Conservation (phyloP, 2,797 vertebrate genomes). For the Lateolabrax maculatus region DNA sequence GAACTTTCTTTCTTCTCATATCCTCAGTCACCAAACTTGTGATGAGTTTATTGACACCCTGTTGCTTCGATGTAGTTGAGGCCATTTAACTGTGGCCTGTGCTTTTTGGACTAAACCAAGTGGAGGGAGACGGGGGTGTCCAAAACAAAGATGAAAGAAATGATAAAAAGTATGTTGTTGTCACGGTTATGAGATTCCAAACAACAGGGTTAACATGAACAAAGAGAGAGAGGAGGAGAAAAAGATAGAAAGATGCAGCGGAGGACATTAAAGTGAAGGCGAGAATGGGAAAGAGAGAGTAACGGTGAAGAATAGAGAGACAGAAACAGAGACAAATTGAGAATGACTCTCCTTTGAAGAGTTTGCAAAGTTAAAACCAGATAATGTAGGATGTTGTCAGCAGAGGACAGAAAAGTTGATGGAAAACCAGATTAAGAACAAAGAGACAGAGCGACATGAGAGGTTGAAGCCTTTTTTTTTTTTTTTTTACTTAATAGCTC, state of each 20-base stretch:
- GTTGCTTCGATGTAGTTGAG: background rate
- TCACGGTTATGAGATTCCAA: background rate
- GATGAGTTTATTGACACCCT: background rate
- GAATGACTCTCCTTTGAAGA: background rate
- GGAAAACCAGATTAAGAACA: slow-evolving; percentile 24
- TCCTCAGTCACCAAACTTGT: background rate
- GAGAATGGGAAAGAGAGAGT: background rate
- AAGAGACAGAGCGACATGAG: slow-evolving; percentile 8
- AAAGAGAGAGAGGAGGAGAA: background rate
- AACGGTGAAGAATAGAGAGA: background rate
- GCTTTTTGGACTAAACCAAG: background rate
- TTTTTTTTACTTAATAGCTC: background rate
- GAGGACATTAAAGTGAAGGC: background rate
- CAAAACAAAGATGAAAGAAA: background rate
- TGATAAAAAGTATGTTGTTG: background rate
- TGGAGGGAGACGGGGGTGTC: background rate
- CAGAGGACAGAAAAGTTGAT: slow-evolving; percentile 2
- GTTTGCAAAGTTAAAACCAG: background rate
- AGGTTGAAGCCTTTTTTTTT: background rate
- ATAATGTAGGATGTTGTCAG: background rate
- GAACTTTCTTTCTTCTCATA: background rate
- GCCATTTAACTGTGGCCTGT: background rate
- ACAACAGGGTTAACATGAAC: too few species aligned
- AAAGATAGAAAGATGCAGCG: background rate
- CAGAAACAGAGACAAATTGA: background rate